Base-by-base conservation (phyloP, 2,113 vertebrate genomes). In the Laticauda laticaudata region DNA sequence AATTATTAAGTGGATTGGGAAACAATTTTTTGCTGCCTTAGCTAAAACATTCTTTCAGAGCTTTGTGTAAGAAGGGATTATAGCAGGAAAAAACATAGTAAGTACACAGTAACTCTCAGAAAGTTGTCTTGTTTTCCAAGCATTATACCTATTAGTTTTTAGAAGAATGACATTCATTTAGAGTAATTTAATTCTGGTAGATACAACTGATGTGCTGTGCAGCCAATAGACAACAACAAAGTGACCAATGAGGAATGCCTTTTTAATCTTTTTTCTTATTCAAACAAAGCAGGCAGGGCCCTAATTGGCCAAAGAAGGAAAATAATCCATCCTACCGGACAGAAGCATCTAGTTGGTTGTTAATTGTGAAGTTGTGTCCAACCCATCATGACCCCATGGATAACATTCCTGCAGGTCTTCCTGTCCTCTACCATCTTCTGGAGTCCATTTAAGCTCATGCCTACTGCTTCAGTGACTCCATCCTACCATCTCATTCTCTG, bases 251-350 rank as follows among this genome's bases (percentile, higher is more conserved):
- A 69, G 20, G 29, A 43, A 45, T 59, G 23, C 29, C 45, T 90
- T 34, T 61, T 69, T 29, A 26, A 53, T 54, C 45, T 14, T 64
- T 14, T 64, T 64, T n/a, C 54, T 86, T 59, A 48, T 59, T 93
- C 88, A 93, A 93, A 93, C 69, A 48, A 90, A 61, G 43, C 29
- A 69, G 43, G 88, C 69, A 51, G 54, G 43, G 24, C 48, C 55
- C 54, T 86, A 86, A 90, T 90, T 93, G 88, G 92, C 11, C 20
- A 26, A 5, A 39, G 14, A 59, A 75, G 48, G 85, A 90, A n/a
- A 55, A 51, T 48, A 59, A 48, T 55, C 69, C 43, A 20, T 88
- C 92, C 43, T 48, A 39, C 54, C 89, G 90, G 94, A 24, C 86
- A 86, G 55, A 89, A 15, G 5, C 5, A 53, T 51, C 8, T 51